phyloP scores from a whole-genome alignment of 2,113 vertebrate species.

The Lophius piscatorius region DNA sequence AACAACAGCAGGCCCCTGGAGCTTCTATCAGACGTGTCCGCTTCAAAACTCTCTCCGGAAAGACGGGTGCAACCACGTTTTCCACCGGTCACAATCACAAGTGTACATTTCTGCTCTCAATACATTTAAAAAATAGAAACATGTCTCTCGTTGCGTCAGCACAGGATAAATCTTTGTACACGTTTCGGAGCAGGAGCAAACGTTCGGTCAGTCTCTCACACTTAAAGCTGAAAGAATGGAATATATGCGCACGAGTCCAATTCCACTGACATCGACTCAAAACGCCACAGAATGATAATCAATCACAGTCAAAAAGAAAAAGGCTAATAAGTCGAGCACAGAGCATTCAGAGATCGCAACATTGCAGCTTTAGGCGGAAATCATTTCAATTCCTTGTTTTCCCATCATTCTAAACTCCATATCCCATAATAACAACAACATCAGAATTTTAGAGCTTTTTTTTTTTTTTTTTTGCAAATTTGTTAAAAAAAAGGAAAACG shows the following conservation, averaged over 20 bases:
- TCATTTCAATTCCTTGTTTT: too few species aligned
- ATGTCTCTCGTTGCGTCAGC: slow-evolving; percentile 37
- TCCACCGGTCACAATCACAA: slow-evolving; percentile 32
- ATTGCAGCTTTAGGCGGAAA: too few species aligned
- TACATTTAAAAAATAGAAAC: slow-evolving; percentile 72
- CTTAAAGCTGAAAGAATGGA: slow-evolving; percentile 52
- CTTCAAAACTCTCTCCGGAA: neutral
- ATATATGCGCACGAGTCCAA: slow-evolving; percentile 44
- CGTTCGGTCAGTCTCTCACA: slow-evolving; percentile 25
- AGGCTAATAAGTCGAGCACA: slow-evolving; percentile 13
- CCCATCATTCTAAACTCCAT: too few species aligned
- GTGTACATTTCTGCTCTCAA: slow-evolving; percentile 30
- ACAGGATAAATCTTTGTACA: slow-evolving; percentile 38
- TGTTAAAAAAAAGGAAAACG: too few species aligned
- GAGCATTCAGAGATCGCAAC: too few species aligned
- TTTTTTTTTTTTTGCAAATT: too few species aligned
- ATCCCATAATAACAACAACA: too few species aligned
- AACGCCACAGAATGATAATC: slow-evolving; percentile 9
- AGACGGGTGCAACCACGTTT: too few species aligned
- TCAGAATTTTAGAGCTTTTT: too few species aligned
- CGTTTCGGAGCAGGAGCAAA: slow-evolving; percentile 34
- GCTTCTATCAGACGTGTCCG: too few species aligned
- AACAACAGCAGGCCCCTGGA: too few species aligned
- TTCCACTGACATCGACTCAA: slow-evolving; percentile 30
- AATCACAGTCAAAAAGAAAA: slow-evolving; percentile 2